Evolutionary conservation across 2,888 invertebrate genomes (phyloP).

Genomic region (Microplitis manilae): DNA sequence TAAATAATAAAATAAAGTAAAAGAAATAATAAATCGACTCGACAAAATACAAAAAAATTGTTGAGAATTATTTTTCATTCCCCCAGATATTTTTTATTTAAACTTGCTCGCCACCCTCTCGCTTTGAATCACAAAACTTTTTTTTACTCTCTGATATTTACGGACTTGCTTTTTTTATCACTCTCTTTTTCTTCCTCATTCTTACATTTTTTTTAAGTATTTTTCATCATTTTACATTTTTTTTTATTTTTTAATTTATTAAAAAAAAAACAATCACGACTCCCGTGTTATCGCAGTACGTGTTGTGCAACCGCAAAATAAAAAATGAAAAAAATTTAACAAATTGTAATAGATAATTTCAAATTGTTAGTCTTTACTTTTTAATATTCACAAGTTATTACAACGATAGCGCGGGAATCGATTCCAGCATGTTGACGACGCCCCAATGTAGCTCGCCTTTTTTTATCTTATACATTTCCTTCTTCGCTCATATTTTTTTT

Average conservation of each 20-base stretch:
- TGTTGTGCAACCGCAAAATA: not conserved
- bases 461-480: slow-evolving; percentile 9
- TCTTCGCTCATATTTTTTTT: not conserved
- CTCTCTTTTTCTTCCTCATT: not conserved
- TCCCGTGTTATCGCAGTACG: not conserved
- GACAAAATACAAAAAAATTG: slow-evolving; percentile 12
- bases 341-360: not conserved
- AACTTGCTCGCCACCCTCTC: not conserved
- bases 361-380: not conserved
- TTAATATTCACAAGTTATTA: not conserved
- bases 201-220: slow-evolving; percentile 18
- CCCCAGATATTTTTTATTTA: not conserved
- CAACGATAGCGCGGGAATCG: slow-evolving; percentile 14
- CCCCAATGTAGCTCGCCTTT: slow-evolving; percentile 11
- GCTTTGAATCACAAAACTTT: slow-evolving; percentile 13
- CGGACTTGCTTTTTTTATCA: slow-evolving; percentile 23
- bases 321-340: not conserved
- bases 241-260: slow-evolving; percentile 23
- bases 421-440: slow-evolving; percentile 27
- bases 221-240: slow-evolving; percentile 17
- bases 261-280: slow-evolving; percentile 12
- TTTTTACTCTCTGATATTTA: slow-evolving; percentile 11
- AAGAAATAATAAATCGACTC: slow-evolving; percentile 15
- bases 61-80: slow-evolving; percentile 15
- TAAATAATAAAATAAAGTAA: slow-evolving; percentile 3